Evolutionary conservation across 2,113 vertebrate species (phyloP), one percentile per base, ranked within the genome.

Genomic region (Shinisaurus crocodilurus): DNA sequence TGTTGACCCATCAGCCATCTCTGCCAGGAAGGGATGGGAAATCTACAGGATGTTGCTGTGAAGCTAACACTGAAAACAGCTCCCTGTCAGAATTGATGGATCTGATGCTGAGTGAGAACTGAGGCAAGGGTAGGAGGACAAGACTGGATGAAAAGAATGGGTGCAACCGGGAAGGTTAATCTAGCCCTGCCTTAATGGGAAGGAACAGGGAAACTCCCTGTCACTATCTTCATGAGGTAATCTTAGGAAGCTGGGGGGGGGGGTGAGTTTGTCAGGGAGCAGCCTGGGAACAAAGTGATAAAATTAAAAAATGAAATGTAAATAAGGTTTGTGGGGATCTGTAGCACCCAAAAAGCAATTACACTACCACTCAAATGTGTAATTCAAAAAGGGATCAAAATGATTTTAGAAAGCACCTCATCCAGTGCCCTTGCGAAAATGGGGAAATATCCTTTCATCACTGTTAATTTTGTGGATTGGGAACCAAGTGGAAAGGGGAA

Each of bases 61-160:
- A 90, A 70, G 75, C 18, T 70, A 69, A 80, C 45, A 69, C 27
- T 50, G 57, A 84, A 76, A 84, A 57, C 57, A 65, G 60, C 65
- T 34, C 29, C 63, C 83, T 85, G 75, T 86, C 75, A 70, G 63
- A 80, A 34, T 37, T 80, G 83, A 80, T 90, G 75, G 83, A 80
- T 90, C 70, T 70, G 45, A 80, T 79, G 63, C 75, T 86, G 83
- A 90, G 74, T 85, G 75, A 90, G 63, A 90, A 67, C 16, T 79
- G 45, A 85, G 48, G 40, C 18, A 79, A 79, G 45, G 27, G 18
- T 54, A 80, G 15, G 83, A 80, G 45, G 43, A 48, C 3, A 45
- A 63, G 45, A 37, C 4, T 37, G 76, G 76, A 80, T 70, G 80
- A 86, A 67, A 89, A 57, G 83, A 90, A 70, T 80, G 65, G 82